Base-by-base conservation (phyloP, 2,797 vertebrate species). In the Malurus splendens region DNA sequence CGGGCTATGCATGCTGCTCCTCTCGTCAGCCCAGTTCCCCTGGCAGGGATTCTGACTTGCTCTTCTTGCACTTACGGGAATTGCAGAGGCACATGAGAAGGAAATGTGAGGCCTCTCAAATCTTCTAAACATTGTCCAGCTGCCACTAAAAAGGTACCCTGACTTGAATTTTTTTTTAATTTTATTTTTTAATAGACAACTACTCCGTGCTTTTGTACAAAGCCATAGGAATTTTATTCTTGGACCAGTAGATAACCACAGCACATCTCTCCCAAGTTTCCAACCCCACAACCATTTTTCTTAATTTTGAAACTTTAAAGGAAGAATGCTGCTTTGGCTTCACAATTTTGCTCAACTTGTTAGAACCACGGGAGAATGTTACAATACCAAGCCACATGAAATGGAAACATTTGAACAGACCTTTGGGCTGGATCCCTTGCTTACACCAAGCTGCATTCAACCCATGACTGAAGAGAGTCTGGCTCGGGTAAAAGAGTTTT, bases 251-350 rank as follows among this genome's bases (percentile, higher is more conserved):
- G 94, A 96, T 95, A 96, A 97, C 96, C 94, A 95, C 93, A 96
- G 93, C 78, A 94, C 92, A 96, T 96, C 38, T 93, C 92, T 97
- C 96, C 97, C 97, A 97, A 97, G 95, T 97, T 97, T 97, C 97
- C 97, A 97, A 96, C 86, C 89, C 93, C 96, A 97, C 86, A 97
- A 93, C 96, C 95, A 95, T 95, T 97, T 96, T 90, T 97, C 95
- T 97, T 97, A 93, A 96, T 96, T 97, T 96, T 90, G 91, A 96
- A 93, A 96, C 96, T 97, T 97, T 97, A 96, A 97, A 97, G 96
- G 89, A 96, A 95, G 93, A 97, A 97, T 97, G 96, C 80, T 96
- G 85, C 89, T 95, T 97, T 97, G 96, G 96, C 94, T 96, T 95
- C 89, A 90, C 90, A 59, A 92, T 87, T 94, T 95, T 91, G 94